Percentiles rank a stretch among this genome's conserved stretches.
Evolutionary conservation across 2,113 vertebrate species (phyloP).

Genomic region (Chamaetylas fuelleborni): DNA sequence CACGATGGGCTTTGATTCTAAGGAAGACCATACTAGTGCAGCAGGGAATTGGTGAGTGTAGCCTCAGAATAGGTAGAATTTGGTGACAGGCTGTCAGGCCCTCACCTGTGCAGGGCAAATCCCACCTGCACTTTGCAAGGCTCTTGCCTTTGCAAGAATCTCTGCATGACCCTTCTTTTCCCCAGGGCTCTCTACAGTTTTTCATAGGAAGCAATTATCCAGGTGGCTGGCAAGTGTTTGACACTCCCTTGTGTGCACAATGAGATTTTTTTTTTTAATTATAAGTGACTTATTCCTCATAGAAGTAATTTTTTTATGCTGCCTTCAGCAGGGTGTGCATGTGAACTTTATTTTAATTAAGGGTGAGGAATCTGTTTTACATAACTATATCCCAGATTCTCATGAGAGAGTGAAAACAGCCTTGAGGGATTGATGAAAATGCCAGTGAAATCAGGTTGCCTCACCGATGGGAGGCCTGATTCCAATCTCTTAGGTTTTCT

Average conservation of each 20-base stretch:
- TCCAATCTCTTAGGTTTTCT: neutral
- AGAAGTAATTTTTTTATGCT: neutral
- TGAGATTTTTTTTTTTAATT: neutral
- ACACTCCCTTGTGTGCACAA: neutral
- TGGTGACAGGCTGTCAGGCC: neutral
- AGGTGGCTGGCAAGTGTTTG: neutral
- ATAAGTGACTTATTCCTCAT: constrained; percentile 7
- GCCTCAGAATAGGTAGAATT: neutral
- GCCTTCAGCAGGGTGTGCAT: constrained; percentile 47
- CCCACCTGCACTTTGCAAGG: neutral
- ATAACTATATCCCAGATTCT: constrained; percentile 31
- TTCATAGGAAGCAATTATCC: neutral
- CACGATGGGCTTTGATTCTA: neutral
- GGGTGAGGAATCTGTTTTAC: constrained; percentile 51
- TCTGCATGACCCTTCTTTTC: neutral
- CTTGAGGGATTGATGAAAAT: neutral
- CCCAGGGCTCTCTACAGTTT: neutral
- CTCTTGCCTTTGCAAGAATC: neutral
- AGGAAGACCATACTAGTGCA: neutral
- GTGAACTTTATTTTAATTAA: constrained; percentile 64
- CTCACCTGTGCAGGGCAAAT: neutral
- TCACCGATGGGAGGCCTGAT: neutral
- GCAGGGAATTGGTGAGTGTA: neutral
- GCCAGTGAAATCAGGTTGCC: neutral
- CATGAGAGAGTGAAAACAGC: constrained; percentile 44